Evolutionary conservation across 2,888 invertebrate genomes (phyloP), one percentile per base, ranked within the genome.

Genomic region (Tuberolachnus salignus): DNA sequence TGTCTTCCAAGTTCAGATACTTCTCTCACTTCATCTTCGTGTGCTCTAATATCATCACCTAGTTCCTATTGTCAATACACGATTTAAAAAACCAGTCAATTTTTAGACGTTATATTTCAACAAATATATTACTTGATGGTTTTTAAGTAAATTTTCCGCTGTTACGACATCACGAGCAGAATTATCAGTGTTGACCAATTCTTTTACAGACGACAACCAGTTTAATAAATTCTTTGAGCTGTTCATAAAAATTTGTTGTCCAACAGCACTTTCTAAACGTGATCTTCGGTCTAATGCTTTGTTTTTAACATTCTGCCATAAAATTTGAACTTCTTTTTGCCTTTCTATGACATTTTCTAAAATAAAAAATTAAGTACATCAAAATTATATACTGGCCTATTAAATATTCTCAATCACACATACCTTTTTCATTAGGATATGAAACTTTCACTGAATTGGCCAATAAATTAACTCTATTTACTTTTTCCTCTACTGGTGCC

Each of bases 401-500:
- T 51, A 61, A 21, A 21, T n/a, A 44, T 44, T 44, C 8, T 53
- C 3, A 8, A 23, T 26, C 16, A 34, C 2, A 51, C 21, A 51
- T 63, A 0, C 89, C 89, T 34, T 91, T 89, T 86, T 98, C 97
- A 80, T 91, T 91, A 0, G 98, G 98, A 87, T 98, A 98, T 1
- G 96, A 92, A 34, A 91, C 91, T 84, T 95, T 94, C 0, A 97
- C 97, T 88, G 92, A 91, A 84, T 94, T 93, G 0, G 96, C 98
- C 78, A 98, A 86, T 82, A 94, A 88, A 83, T 92, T 92, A 59
- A 98, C 94, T 70, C 94, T 90, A 81, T 92, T 91, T 80, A 97
- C 94, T 86, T 98, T 97, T 84, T 98, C 97, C 84, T 94, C 91
- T 3, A 99, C 91, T 1, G 98, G 98, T 21, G 96, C 94, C 81